Percentiles rank a stretch among this genome's conserved stretches.
Conservation (phyloP, 2,888 invertebrate species). For the Didymodactylos carnosus region DNA sequence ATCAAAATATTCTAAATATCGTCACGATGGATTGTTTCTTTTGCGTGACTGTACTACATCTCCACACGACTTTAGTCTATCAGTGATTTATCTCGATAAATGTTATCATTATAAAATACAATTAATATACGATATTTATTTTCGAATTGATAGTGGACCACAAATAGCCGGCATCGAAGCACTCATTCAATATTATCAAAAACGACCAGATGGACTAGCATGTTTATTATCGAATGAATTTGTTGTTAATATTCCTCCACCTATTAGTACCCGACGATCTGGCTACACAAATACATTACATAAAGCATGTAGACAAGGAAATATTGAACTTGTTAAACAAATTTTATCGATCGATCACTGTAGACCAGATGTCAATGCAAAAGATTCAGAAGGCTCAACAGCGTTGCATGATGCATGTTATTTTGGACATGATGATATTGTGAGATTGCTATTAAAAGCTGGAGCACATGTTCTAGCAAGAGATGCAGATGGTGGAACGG, state of each 20-base stretch:
- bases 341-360: constrained; percentile 3
- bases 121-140: not conserved
- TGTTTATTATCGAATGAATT: constrained; percentile 1
- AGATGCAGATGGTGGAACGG: constrained; percentile 7
- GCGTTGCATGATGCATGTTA: constrained; percentile 11
- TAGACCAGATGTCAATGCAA: constrained; percentile 10
- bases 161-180: constrained; percentile 9
- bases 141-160: constrained; percentile 5
- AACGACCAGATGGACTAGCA: constrained; percentile 5
- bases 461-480: not conserved
- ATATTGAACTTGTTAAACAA: constrained; percentile 7
- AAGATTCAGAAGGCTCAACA: constrained; percentile 9
- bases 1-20: constrained; percentile 4
- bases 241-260: not conserved
- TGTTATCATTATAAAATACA: constrained; percentile 11
- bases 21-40: constrained; percentile 11
- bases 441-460: constrained; percentile 3
- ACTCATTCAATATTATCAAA: constrained; percentile 7
- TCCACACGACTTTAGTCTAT: constrained; percentile 9
- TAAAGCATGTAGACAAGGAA: not conserved
- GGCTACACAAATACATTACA: constrained; percentile 10
- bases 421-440: constrained; percentile 7
- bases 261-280: not conserved
- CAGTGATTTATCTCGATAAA: not conserved
- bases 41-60: constrained; percentile 12